A percentile compares a stretch with the other conserved stretches of the same genome.
Evolutionary conservation across 2,888 invertebrate species (phyloP).

Genomic region (Candidula unifasciata): DNA sequence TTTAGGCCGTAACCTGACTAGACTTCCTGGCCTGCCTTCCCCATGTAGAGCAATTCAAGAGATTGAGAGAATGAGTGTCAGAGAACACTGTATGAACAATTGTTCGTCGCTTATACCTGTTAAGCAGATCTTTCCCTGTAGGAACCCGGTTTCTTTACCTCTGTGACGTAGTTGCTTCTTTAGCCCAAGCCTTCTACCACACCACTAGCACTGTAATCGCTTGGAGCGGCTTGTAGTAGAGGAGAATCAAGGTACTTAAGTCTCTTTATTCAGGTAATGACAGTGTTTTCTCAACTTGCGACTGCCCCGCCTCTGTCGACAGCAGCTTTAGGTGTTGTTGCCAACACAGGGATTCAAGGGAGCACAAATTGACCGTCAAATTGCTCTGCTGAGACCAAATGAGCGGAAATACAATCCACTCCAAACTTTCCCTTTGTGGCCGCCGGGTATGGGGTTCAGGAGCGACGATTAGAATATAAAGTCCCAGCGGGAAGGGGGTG

Average conservation of each 20-base stretch:
- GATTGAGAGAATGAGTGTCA: constrained; percentile 34
- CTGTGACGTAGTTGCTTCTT: constrained; percentile 33
- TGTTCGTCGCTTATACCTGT: constrained; percentile 46
- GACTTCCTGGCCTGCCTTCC: constrained; percentile 7
- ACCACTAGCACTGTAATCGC: constrained; percentile 6
- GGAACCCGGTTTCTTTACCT: constrained; percentile 39
- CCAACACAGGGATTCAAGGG: constrained; percentile 37
- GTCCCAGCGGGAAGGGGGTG: constrained; percentile 11
- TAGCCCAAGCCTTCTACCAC: constrained; percentile 7
- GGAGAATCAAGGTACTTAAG: constrained; percentile 50
- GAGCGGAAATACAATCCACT: constrained; percentile 53
- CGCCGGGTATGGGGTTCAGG: constrained; percentile 34
- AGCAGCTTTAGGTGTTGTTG: constrained; percentile 47
- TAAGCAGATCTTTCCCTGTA: constrained; percentile 13
- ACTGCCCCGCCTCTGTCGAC: constrained; percentile 40
- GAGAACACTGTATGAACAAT: constrained; percentile 28
- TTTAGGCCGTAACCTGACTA: not conserved
- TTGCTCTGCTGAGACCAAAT: constrained; percentile 48
- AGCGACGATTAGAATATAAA: constrained; percentile 34
- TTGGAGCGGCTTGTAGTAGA: constrained; percentile 24
- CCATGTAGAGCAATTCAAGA: constrained; percentile 14
- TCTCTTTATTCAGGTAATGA: constrained; percentile 44
- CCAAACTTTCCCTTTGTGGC: constrained; percentile 47
- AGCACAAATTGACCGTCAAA: constrained; percentile 56
- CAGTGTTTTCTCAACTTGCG: constrained; percentile 44